Evolutionary conservation across 2,888 invertebrate species (phyloP).

Genomic region (Eupithecia subfuscata): DNA sequence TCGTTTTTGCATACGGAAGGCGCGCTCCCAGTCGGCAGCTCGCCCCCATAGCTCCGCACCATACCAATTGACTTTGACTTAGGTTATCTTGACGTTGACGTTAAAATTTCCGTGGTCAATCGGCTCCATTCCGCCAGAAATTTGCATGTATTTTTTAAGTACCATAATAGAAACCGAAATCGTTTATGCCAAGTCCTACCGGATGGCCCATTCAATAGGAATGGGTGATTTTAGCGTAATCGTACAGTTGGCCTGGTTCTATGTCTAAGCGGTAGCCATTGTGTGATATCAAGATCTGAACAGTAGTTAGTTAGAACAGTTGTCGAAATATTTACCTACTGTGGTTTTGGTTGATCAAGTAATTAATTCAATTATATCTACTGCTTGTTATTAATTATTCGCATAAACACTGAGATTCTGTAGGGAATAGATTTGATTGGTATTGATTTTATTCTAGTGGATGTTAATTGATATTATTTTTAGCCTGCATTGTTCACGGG

Average conservation of each 20-base stretch:
- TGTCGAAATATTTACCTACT: not conserved
- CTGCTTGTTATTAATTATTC: slow-evolving; percentile 15
- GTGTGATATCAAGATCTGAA: not conserved
- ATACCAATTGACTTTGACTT: too few species aligned
- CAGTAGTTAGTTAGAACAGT: not conserved
- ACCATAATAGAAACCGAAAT: too few species aligned
- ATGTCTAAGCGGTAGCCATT: not conserved
- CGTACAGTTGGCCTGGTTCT: not conserved
- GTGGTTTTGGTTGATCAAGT: slow-evolving; percentile 10
- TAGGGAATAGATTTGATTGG: not conserved
- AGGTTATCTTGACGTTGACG: too few species aligned
- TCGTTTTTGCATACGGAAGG: too few species aligned
- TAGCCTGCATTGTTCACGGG: not conserved
- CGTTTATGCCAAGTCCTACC: too few species aligned
- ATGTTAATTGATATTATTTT: not conserved
- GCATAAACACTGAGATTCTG: not conserved
- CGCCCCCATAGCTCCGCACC: too few species aligned
- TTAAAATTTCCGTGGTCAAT: too few species aligned
- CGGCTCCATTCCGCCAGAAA: too few species aligned
- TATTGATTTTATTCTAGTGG: not conserved
- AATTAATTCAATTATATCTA: slow-evolving; percentile 21
- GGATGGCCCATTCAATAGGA: too few species aligned
- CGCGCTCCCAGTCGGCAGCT: too few species aligned
- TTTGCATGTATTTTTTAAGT: too few species aligned
- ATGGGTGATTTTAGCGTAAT: too few species aligned